These are phyloP conservation scores for Hypomesus transpacificus DNA, from an alignment of 2,113 vertebrate species.

Conservation along the genomic window DNA sequence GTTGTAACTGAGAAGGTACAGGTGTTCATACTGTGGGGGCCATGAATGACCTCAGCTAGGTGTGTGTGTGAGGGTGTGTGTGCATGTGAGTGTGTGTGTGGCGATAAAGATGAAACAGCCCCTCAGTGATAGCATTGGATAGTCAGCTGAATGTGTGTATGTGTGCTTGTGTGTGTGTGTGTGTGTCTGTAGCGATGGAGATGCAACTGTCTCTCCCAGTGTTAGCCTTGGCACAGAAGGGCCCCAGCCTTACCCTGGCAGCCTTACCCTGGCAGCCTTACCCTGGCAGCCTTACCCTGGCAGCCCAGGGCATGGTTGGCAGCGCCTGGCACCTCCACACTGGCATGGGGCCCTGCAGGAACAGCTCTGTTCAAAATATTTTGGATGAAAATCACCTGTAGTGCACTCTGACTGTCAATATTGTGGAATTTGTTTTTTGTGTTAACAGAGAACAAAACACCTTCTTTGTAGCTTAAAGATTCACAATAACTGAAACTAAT, in stretches of 20 bases:
- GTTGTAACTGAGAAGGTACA: not conserved
- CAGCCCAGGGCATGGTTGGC: conserved; percentile 4
- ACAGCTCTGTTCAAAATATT: not conserved
- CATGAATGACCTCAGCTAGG: too few species aligned
- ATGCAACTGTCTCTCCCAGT: conserved; percentile 10
- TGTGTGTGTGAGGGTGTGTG: too few species aligned
- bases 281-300: conserved; percentile 18
- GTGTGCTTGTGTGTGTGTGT: not conserved
- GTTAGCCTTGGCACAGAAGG: conserved; percentile 39
- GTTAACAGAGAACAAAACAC: too few species aligned
- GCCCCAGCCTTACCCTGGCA: conserved; percentile 15
- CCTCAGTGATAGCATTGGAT: too few species aligned
- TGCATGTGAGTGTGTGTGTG: too few species aligned
- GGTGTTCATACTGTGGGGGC: not conserved
- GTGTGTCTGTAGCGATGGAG: not conserved
- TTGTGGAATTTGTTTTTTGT: too few species aligned
- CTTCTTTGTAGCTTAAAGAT: too few species aligned
- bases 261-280: too few species aligned
- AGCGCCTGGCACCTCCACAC: conserved; percentile 21
- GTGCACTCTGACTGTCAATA: too few species aligned
- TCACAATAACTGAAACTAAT: too few species aligned
- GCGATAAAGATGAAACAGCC: too few species aligned
- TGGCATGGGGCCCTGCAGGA: conserved; percentile 11
- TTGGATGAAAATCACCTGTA: not conserved
- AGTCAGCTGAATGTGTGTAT: too few species aligned